Conservation (phyloP, 2,797 vertebrate genomes). For the Lagorchestes hirsutus region DNA sequence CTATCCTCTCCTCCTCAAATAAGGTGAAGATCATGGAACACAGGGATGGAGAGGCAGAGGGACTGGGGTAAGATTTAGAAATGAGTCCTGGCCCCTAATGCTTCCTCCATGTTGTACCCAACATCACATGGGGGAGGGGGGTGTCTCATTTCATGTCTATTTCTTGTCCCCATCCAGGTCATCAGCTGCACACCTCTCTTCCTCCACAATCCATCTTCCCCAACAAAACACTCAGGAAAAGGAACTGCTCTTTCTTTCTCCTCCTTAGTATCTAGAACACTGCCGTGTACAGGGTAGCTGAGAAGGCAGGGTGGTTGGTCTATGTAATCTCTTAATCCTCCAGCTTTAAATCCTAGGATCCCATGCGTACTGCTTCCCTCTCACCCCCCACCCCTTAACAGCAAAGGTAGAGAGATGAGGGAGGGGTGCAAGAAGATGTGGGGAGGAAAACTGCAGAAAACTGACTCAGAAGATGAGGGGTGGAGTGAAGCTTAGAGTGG, state of each 20-base stretch:
- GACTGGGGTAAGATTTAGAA: slow-evolving; percentile 14
- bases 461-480: background rate
- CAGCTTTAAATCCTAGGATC: background rate
- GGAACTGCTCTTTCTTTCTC: background rate
- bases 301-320: background rate
- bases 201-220: background rate
- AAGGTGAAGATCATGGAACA: background rate
- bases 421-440: background rate
- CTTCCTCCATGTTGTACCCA: slow-evolving; percentile 64
- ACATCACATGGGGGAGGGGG: slow-evolving; percentile 83
- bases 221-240: background rate
- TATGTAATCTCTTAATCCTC: background rate
- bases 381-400: no score
- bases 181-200: background rate
- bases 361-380: background rate
- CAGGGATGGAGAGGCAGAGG: slow-evolving; percentile 10
- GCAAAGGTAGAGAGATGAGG: background rate
- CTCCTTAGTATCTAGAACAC: background rate
- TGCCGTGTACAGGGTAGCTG: background rate
- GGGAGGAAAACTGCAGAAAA: background rate
- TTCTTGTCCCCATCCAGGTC: background rate
- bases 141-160: slow-evolving; percentile 82
- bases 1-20: background rate
- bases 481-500: background rate
- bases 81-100: slow-evolving; percentile 32